Base-by-base conservation (phyloP, 2,113 vertebrate genomes). In the Sapayoa aenigma region DNA sequence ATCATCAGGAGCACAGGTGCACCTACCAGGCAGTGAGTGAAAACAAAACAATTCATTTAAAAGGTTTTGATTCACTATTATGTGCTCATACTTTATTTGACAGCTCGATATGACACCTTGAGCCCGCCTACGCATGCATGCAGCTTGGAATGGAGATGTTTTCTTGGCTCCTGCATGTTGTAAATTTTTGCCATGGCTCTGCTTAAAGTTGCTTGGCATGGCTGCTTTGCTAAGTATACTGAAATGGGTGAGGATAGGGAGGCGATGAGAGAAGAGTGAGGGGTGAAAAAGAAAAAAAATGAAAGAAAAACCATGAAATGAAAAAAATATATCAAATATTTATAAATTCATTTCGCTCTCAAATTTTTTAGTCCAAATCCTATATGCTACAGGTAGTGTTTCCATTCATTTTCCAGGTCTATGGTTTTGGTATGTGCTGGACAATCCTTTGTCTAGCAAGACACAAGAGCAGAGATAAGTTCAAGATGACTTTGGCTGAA, bases 1-100 rank as follows among this genome's bases (percentile, higher is more conserved):
- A 94, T 96, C 86, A 90, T 96, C 83, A 74, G 86, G 91, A 87
- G 60, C 74, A 77, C 91, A 95, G 94, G 87, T 96, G 96, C 87
- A 71, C 53, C 39, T 91, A 73, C 66, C 53, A 92, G 84, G 78
- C 90, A 82, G 87, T 1, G 17, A 76, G 39, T 1, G 1, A 95
- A 96, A 93, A 46, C 86, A 95, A 95, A 94, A 14, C 83, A 91
- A 93, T 87, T 72, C 11, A 71, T 96, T 95, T 95, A 62, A 73
- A 92, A 77, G 62, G 65, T 62, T 96, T 96, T 93, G 85, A 95
- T 92, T 94, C 80, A 68, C 77, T 92, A 18, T 80, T 90, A 67
- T 84, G 72, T 2, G 0, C 33, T 87, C 28, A 21, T 44, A 50
- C 82, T 87, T 91, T 88, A 77, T 84, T 91, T 0, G 5, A 65